Conservation (phyloP, 2,797 vertebrate species). For the Pristis pectinata region DNA sequence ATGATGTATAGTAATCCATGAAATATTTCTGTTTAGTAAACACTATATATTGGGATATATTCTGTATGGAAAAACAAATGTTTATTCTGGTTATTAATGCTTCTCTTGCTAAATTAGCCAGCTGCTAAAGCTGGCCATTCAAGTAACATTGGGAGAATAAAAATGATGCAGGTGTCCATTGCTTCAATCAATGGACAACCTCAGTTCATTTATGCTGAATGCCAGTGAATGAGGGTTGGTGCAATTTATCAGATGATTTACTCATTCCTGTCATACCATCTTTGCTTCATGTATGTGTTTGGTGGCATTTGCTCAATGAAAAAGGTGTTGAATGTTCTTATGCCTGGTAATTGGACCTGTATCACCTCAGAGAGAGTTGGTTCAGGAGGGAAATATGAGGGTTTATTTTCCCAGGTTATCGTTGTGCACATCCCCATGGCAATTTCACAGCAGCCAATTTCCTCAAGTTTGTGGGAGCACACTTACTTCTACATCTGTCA, state of each 20-base stretch:
- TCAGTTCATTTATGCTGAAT: not conserved
- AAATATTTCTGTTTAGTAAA: not conserved
- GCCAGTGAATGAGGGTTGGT: not conserved
- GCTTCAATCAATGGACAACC: not conserved
- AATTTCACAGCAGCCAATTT: not conserved
- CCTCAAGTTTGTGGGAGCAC: not conserved
- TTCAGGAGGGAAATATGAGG: not conserved
- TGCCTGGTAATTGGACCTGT: not conserved
- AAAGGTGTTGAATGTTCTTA: not conserved
- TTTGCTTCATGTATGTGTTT: not conserved
- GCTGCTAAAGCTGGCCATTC: not conserved
- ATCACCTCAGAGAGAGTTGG: not conserved
- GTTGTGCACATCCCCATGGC: not conserved
- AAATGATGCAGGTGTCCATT: not conserved
- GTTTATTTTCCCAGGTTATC: not conserved
- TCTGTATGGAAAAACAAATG: not conserved
- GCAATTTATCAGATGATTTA: not conserved
- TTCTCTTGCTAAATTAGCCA: not conserved
- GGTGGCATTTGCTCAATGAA: not conserved
- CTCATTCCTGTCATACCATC: not conserved
- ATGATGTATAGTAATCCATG: not conserved
- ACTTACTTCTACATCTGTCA: not conserved
- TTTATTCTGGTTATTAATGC: not conserved
- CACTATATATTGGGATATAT: not conserved
- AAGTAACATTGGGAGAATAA: not conserved